Evolutionary conservation across 2,113 vertebrate genomes (phyloP).

Genomic region (Desmodus rotundus): DNA sequence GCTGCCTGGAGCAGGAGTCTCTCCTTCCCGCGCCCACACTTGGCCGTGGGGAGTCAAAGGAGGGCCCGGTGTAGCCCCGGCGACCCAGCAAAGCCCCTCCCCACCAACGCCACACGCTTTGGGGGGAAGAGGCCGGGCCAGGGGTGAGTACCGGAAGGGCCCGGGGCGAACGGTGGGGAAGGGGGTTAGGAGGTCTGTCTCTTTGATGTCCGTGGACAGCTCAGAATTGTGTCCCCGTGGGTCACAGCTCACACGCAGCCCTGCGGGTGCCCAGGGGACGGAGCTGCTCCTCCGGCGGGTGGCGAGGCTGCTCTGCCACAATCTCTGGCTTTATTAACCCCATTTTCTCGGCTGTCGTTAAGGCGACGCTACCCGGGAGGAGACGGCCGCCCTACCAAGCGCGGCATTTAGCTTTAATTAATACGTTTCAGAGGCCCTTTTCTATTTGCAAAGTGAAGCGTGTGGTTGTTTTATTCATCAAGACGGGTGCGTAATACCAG

Average conservation of each 20-base stretch:
- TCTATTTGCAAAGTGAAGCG: constrained; percentile 74
- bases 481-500: constrained; percentile 63
- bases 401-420: constrained; percentile 74
- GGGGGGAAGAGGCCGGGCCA: not conserved
- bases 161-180: not conserved
- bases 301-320: constrained; percentile 75
- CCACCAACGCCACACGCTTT: not conserved
- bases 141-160: not conserved
- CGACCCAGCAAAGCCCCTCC: not conserved
- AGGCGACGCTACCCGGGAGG: constrained; percentile 78
- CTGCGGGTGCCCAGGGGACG: constrained; percentile 74
- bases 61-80: not conserved
- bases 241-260: constrained; percentile 73
- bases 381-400: constrained; percentile 51
- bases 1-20: not conserved
- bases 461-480: constrained; percentile 69
- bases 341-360: constrained; percentile 86
- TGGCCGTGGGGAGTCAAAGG: not conserved
- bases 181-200: constrained; percentile 34
- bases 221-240: not conserved
- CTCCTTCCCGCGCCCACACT: not conserved
- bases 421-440: constrained; percentile 68
- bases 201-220: constrained; percentile 3
- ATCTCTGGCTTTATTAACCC: constrained; percentile 87
- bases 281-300: constrained; percentile 85